These are phyloP conservation scores for Parelbella ahira DNA, from an alignment of 2,888 invertebrate genomes.

Conservation along the genomic window DNA sequence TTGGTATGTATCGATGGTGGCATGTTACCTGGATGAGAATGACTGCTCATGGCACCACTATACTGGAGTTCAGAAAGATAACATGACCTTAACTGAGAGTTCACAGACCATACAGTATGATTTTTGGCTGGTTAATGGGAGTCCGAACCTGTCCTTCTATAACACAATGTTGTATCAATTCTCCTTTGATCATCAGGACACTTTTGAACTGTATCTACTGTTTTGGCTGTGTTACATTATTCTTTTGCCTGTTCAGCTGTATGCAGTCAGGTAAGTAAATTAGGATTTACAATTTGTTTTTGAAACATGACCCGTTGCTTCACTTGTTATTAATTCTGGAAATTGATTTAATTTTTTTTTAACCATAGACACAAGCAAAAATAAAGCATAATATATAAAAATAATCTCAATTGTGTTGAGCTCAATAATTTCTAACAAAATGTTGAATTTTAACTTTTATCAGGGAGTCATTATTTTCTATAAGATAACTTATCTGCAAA, in stretches of 20 bases:
- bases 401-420: no score
- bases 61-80: slow-evolving; percentile 54
- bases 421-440: no score
- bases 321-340: no score
- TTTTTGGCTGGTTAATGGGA: slow-evolving; percentile 97
- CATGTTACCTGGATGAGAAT: slow-evolving; percentile 90
- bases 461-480: no score
- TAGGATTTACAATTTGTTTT: no score
- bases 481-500: no score
- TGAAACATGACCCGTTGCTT: no score
- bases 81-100: slow-evolving; percentile 50
- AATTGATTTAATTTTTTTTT: no score
- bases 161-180: slow-evolving; percentile 96
- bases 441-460: no score
- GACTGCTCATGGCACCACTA: slow-evolving; percentile 93
- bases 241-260: slow-evolving; percentile 93
- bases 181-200: slow-evolving; percentile 97
- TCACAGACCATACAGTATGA: slow-evolving; percentile 85
- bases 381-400: no score
- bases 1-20: slow-evolving; percentile 97
- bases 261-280: slow-evolving; percentile 91
- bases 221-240: slow-evolving; percentile 93
- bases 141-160: slow-evolving; percentile 92
- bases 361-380: no score
- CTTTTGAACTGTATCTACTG: slow-evolving; percentile 92